Conservation (phyloP, 1,140 invertebrate species). For the Lepidurus packardi region DNA sequence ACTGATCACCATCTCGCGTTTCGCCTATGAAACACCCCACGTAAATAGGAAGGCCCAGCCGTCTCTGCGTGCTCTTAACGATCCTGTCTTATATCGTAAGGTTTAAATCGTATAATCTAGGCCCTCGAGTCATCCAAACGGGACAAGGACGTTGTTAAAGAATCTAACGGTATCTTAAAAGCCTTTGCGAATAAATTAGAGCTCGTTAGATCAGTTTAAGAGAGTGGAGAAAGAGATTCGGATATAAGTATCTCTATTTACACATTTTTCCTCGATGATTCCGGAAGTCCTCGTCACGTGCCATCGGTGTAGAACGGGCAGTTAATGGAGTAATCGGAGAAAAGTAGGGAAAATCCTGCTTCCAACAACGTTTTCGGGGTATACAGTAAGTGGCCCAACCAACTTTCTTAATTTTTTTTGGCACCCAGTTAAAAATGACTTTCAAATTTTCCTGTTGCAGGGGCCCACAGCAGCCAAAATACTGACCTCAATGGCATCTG, state of each 20-base stretch:
- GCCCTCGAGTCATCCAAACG: neutral
- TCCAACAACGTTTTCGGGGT: neutral
- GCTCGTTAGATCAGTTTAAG: neutral
- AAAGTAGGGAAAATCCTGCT: neutral
- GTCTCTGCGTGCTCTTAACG: neutral
- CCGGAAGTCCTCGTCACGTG: conserved; percentile 1
- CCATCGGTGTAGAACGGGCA: neutral
- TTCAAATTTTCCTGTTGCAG: neutral
- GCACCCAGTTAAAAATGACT: neutral
- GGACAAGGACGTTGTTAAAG: neutral
- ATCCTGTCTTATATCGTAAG: neutral
- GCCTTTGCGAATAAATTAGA: neutral
- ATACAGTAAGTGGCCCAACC: neutral
- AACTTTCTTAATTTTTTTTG: neutral
- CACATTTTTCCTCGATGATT: neutral
- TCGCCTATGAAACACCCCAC: neutral
- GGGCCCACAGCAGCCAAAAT: neutral
- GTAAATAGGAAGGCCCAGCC: neutral
- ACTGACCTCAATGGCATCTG: conserved; percentile 6
- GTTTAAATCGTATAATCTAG: neutral
- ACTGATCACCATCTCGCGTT: neutral
- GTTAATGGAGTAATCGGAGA: neutral
- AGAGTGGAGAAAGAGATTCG: too few species aligned
- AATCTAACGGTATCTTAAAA: neutral
- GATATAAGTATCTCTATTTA: too few species aligned